Evolutionary conservation across 1,140 invertebrate species (phyloP).

Genomic region (Halesus radiatus): DNA sequence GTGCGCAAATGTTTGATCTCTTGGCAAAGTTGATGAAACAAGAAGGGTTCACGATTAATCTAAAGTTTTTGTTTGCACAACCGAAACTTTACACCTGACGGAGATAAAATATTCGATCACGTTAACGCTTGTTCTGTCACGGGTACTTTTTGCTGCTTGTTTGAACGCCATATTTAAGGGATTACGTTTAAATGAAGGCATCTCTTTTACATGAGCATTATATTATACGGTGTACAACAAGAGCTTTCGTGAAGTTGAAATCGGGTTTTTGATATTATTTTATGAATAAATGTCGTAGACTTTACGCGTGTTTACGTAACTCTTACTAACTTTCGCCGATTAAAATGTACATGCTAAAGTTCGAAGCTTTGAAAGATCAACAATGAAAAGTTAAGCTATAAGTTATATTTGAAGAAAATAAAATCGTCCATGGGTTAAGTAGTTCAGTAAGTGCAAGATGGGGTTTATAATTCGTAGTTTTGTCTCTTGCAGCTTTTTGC

Average conservation of each 20-base stretch:
- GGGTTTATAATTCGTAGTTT: too few relatives aligned
- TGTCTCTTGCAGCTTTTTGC: too few relatives aligned
- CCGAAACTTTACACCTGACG: constrained; percentile 21
- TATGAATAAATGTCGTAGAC: neutral
- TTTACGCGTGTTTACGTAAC: neutral
- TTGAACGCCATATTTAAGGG: neutral
- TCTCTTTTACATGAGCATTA: too few relatives aligned
- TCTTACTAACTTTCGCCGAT: too few relatives aligned
- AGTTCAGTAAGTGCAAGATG: too few relatives aligned
- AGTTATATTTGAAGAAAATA: too few relatives aligned
- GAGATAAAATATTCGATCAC: constrained; percentile 27
- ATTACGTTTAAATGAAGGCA: neutral
- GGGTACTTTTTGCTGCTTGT: neutral
- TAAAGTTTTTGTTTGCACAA: constrained; percentile 33
- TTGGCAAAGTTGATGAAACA: constrained; percentile 27
- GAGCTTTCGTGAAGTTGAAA: neutral
- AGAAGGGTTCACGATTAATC: constrained; percentile 30
- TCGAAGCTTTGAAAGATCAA: too few relatives aligned
- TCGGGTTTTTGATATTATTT: neutral
- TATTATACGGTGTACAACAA: neutral
- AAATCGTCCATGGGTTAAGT: too few relatives aligned
- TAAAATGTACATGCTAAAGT: too few relatives aligned
- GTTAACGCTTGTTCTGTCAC: constrained; percentile 9
- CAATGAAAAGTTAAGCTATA: too few relatives aligned
- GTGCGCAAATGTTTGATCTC: constrained; percentile 32